Evolutionary conservation across 2,888 invertebrate genomes (phyloP), one percentile per base, ranked within the genome.

Genomic region (Neria commutata): DNA sequence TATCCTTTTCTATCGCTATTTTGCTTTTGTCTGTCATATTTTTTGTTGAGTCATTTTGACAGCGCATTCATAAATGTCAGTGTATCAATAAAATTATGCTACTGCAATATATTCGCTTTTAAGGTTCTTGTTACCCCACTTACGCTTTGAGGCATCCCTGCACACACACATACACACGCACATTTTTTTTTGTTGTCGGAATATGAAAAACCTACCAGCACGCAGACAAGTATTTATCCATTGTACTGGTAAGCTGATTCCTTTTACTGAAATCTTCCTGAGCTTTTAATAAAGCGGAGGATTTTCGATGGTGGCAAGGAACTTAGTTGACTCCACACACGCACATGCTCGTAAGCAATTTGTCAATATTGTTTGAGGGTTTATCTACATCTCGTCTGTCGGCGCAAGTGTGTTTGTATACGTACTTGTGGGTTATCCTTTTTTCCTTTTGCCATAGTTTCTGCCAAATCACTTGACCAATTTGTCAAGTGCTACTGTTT

Each of bases 401-500:
- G 10, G 11, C 14, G 11, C 16, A 11, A 8, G 21, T n/a, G 16
- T 34, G 21, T 21, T 24, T 53, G 49, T 48, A 53, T 33, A 45
- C 21, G 14, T 49, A 25, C 51, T 40, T 45, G 40, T 61, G 53
- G 52, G 60, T 45, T 61, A 2, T 56, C 57, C 45, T 54, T 58
- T 55, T 26, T n/a, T 33, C 26, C 48, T 50, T 47, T 56, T 66
- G 8, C 16, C 42, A 8, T 42, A 3, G 14, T 71, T 76, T 73
- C 72, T 74, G 73, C 71, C 63, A 76, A 79, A 78, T 79, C 76
- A 79, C 74, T 78, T 78, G 78, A 76, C 75, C 79, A 79, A 78
- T 79, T 79, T 78, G 75, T 76, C 77, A 75, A 75, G 73, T 78
- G 73, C 68, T 72, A 72, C 68, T 47, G 19, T 40, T 42, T 6